These are phyloP conservation scores for Anastrepha obliqua DNA, from an alignment of 1,140 invertebrate species.

Conservation along the genomic window DNA sequence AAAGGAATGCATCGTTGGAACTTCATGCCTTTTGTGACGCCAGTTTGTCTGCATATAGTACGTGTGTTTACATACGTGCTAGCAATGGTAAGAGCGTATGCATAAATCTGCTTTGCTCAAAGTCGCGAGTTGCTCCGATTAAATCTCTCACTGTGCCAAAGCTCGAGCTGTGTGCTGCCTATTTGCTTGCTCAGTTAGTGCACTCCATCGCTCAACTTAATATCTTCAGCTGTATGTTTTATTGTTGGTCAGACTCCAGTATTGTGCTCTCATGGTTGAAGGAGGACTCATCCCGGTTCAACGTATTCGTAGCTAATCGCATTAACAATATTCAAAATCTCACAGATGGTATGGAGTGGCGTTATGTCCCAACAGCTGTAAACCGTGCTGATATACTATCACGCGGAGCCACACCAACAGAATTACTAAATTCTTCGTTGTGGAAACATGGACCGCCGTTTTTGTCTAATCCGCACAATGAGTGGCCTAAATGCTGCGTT, in stretches of 20 bases:
- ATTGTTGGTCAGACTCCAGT: slow-evolving; percentile 41
- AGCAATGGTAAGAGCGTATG: no score
- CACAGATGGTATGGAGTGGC: slow-evolving; percentile 59
- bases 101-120: no score
- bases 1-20: no score
- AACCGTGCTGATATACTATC: no score
- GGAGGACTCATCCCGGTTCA: no score
- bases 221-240: background rate
- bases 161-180: no score
- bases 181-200: no score
- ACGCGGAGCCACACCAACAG: slow-evolving; percentile 43
- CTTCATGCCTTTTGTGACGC: no score
- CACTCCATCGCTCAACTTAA: background rate
- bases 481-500: background rate
- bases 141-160: no score
- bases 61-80: no score
- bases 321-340: background rate
- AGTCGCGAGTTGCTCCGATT: no score
- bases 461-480: background rate
- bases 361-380: slow-evolving; percentile 61
- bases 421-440: background rate
- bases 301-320: slow-evolving; percentile 48
- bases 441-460: slow-evolving; percentile 29
- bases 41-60: no score
- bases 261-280: slow-evolving; percentile 41